A percentile compares a stretch with the other conserved stretches of the same genome.
phyloP scores from a whole-genome alignment of 2,797 vertebrate genomes.

The Heliangelus exortis region DNA sequence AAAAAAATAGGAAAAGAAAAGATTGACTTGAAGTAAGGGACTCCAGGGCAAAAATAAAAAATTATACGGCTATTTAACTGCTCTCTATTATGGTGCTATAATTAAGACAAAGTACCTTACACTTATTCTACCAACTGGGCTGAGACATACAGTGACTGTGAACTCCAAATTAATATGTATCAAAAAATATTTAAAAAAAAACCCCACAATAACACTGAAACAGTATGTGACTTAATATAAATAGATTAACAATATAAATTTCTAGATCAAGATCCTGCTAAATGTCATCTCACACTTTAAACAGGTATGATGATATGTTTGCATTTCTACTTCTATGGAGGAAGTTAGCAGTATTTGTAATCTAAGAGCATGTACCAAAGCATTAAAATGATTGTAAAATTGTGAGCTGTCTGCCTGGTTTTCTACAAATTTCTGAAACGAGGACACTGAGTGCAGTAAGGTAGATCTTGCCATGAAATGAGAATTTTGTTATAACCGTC shows the following conservation, averaged over 20 bases:
- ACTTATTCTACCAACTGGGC: slow-evolving; percentile 49
- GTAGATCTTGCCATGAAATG: not conserved
- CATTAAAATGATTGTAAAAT: not conserved
- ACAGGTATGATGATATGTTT: not conserved
- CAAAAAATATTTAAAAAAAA: not conserved
- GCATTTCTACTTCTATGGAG: not conserved
- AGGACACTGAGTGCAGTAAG: not conserved
- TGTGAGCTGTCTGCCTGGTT: not conserved
- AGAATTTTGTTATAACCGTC: not conserved
- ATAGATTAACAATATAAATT: not conserved
- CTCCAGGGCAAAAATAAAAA: slow-evolving; percentile 51
- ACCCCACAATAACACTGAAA: not conserved
- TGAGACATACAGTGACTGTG: slow-evolving; percentile 5
- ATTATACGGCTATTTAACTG: slow-evolving; percentile 64
- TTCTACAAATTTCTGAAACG: not conserved
- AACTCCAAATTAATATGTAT: slow-evolving; percentile 36
- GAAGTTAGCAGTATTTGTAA: not conserved
- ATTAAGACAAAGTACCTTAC: slow-evolving; percentile 64
- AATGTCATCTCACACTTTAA: not conserved
- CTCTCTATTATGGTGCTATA: slow-evolving; percentile 18
- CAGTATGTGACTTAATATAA: not conserved
- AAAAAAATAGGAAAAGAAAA: slow-evolving; percentile 41
- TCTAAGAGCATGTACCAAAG: not conserved
- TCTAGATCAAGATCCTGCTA: not conserved
- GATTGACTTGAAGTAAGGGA: slow-evolving; percentile 31